phyloP scores from a whole-genome alignment of 2,113 vertebrate genomes.

The Petaurus breviceps region DNA sequence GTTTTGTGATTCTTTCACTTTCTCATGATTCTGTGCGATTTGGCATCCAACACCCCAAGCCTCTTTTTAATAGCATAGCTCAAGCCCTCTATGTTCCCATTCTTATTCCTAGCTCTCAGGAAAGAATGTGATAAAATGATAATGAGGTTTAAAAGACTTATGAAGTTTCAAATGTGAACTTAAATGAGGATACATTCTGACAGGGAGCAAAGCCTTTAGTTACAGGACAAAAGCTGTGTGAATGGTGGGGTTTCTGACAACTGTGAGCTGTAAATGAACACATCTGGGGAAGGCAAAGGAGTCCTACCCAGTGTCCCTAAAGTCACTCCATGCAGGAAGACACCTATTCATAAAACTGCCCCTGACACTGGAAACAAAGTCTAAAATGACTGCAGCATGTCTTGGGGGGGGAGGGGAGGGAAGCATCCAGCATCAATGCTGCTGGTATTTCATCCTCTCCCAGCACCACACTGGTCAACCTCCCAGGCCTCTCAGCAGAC shows the following conservation, averaged over 20 bases:
- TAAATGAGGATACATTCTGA: not conserved
- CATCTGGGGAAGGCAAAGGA: not conserved
- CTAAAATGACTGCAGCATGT: not conserved
- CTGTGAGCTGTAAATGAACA: not conserved
- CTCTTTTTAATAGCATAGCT: not conserved
- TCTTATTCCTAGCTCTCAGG: not conserved
- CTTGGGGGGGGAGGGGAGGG: not conserved
- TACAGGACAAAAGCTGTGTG: not conserved
- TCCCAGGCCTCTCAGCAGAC: not conserved
- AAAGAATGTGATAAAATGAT: not conserved
- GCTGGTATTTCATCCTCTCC: not conserved
- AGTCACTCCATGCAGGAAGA: not conserved
- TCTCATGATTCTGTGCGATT: not conserved
- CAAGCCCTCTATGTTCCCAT: not conserved
- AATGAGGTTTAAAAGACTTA: not conserved
- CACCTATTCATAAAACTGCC: not conserved
- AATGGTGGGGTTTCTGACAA: not conserved
- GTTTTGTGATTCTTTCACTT: not conserved
- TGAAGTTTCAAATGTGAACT: not conserved
- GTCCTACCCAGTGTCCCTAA: not conserved
- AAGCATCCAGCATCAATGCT: not conserved
- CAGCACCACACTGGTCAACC: not conserved
- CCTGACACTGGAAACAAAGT: not conserved
- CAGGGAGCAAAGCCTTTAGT: not conserved
- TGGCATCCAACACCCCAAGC: not conserved